Percentiles rank a stretch among this genome's conserved stretches.
phyloP scores from a whole-genome alignment of 2,888 invertebrate genomes.

The Timema podura region DNA sequence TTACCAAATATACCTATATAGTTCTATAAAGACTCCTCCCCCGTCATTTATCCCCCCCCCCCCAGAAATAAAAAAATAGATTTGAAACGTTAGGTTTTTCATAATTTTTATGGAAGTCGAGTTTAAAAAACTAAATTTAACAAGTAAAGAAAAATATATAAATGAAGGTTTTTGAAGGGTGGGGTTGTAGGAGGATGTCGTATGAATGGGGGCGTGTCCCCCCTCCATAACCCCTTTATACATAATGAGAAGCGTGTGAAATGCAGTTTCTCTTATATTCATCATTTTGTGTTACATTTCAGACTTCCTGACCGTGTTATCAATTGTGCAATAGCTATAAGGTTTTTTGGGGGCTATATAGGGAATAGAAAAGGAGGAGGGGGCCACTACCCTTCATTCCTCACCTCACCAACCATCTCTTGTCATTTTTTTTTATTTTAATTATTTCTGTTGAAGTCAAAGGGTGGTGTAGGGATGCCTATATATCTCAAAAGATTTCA shows the following conservation, averaged over 20 bases:
- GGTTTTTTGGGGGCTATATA: neutral
- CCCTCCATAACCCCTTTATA: neutral
- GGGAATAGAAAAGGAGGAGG: no score
- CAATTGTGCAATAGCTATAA: constrained; percentile 17
- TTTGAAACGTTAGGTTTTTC: constrained; percentile 8
- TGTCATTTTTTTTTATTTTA: neutral
- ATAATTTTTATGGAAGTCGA: constrained; percentile 10
- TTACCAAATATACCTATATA: neutral
- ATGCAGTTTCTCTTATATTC: constrained; percentile 8
- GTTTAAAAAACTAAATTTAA: no score
- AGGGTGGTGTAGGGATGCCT: no score
- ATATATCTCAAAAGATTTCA: no score
- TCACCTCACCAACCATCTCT: neutral
- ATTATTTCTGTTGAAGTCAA: neutral
- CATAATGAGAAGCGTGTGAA: constrained; percentile 9
- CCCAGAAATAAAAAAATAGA: neutral
- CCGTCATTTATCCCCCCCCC: no score
- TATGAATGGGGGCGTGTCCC: no score
- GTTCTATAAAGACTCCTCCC: no score
- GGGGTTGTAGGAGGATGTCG: no score
- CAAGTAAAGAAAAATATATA: no score
- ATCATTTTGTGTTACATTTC: constrained; percentile 13
- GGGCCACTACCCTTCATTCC: neutral
- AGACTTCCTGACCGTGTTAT: constrained; percentile 10
- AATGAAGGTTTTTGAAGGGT: no score